Percentiles rank a stretch among this genome's conserved stretches.
phyloP scores from a whole-genome alignment of 1,140 invertebrate species.

The Ips nitidus region DNA sequence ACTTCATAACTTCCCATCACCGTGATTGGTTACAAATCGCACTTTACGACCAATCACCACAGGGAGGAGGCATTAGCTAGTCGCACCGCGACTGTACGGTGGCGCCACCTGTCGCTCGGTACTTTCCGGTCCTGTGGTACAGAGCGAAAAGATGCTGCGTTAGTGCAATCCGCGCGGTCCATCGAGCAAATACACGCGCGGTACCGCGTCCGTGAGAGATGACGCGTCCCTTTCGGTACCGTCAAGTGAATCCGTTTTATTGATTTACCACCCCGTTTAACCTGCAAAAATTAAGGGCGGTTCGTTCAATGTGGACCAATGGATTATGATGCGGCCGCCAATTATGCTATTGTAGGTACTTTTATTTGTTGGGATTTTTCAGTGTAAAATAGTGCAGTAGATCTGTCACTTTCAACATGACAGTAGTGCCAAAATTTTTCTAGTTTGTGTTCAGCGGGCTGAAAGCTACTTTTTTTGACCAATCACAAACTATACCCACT shows the following conservation, averaged over 20 bases:
- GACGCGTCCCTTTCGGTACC: not conserved
- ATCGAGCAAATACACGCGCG: constrained; percentile 14
- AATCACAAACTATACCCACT: no score
- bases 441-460: no score
- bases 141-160: constrained; percentile 19
- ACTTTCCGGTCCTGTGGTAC: constrained; percentile 10
- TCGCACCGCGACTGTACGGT: constrained; percentile 12
- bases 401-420: no score
- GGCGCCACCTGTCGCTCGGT: constrained; percentile 11
- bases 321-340: constrained; percentile 34
- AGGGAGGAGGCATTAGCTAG: not conserved
- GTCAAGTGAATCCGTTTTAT: not conserved
- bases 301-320: constrained; percentile 24
- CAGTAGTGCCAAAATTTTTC: no score
- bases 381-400: not conserved
- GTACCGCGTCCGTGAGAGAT: constrained; percentile 15
- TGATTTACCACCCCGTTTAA: no score
- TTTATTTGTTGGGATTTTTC: not conserved
- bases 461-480: no score
- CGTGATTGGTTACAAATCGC: not conserved
- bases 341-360: constrained; percentile 34
- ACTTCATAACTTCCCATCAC: not conserved
- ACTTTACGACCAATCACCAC: constrained; percentile 2
- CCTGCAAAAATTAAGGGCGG: not conserved
- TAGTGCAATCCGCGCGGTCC: constrained; percentile 27